Percentiles rank a stretch among this genome's conserved stretches.
phyloP scores from a whole-genome alignment of 2,797 vertebrate genomes.

The Stomatorhinus walkeri region DNA sequence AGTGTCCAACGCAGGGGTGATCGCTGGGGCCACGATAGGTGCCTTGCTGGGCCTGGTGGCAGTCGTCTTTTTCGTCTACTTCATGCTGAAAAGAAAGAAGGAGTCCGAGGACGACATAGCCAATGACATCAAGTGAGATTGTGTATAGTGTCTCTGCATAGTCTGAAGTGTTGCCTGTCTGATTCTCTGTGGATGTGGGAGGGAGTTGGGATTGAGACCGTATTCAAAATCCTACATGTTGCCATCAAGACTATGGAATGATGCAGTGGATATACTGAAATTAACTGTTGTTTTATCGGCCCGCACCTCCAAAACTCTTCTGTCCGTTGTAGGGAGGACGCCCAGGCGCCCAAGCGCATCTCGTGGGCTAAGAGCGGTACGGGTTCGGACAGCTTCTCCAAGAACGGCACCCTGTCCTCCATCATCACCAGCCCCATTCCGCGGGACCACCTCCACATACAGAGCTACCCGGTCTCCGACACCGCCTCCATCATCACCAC shows the following conservation, averaged over 20 bases:
- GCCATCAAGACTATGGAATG: not conserved
- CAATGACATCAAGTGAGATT: conserved; percentile 91
- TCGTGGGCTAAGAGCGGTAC: conserved; percentile 76
- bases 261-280: not conserved
- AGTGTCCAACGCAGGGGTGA: conserved; percentile 67
- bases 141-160: not conserved
- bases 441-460: conserved; percentile 55
- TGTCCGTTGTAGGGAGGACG: conserved; percentile 72
- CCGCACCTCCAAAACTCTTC: not conserved
- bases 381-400: conserved; percentile 77
- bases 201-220: not conserved
- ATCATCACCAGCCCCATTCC: conserved; percentile 68
- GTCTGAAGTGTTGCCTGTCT: not conserved
- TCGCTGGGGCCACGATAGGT: conserved; percentile 76
- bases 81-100: conserved; percentile 63
- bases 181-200: not conserved
- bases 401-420: conserved; percentile 89
- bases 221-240: not conserved
- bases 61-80: conserved; percentile 53
- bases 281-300: not conserved
- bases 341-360: conserved; percentile 79
- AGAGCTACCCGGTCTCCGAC: conserved; percentile 65
- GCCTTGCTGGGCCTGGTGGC: conserved; percentile 64
- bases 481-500: conserved; percentile 73
- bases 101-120: conserved; percentile 75